These are phyloP conservation scores for Epiblema foenella DNA, from an alignment of 2,888 invertebrate species.

Conservation along the genomic window DNA sequence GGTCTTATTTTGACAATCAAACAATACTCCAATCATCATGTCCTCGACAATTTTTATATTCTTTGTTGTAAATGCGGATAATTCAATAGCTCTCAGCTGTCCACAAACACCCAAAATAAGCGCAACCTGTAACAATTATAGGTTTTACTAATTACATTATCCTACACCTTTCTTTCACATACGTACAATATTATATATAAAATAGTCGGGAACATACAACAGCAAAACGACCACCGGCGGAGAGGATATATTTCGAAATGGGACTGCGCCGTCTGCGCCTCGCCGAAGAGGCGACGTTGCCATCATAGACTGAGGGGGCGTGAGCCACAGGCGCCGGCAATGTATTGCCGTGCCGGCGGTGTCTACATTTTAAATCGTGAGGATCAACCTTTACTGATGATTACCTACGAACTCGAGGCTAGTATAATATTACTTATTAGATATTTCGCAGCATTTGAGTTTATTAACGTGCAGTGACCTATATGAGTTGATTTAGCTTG, in stretches of 20 bases:
- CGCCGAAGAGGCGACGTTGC: background rate
- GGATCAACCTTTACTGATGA: too few relatives aligned
- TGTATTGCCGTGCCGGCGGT: background rate
- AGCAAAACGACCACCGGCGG: background rate
- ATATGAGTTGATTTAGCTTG: too few relatives aligned
- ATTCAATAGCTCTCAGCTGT: background rate
- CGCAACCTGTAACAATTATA: slow-evolving; percentile 20
- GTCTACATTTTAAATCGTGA: background rate
- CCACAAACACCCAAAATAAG: slow-evolving; percentile 26
- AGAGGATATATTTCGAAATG: background rate
- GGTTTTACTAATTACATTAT: background rate
- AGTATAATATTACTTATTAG: too few relatives aligned
- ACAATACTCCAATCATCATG: slow-evolving; percentile 12
- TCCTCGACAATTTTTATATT: slow-evolving; percentile 4
- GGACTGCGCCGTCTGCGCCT: background rate
- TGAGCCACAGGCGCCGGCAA: background rate
- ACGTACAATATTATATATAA: too few relatives aligned
- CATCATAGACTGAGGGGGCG: background rate
- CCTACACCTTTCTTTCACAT: too few relatives aligned
- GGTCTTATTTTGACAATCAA: slow-evolving; percentile 4
- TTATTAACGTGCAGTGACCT: too few relatives aligned
- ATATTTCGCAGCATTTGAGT: too few relatives aligned
- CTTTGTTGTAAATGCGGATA: background rate
- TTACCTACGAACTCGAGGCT: too few relatives aligned
- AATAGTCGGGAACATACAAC: background rate